phyloP scores from a whole-genome alignment of 1,140 invertebrate genomes.

The Drosophila insularis region DNA sequence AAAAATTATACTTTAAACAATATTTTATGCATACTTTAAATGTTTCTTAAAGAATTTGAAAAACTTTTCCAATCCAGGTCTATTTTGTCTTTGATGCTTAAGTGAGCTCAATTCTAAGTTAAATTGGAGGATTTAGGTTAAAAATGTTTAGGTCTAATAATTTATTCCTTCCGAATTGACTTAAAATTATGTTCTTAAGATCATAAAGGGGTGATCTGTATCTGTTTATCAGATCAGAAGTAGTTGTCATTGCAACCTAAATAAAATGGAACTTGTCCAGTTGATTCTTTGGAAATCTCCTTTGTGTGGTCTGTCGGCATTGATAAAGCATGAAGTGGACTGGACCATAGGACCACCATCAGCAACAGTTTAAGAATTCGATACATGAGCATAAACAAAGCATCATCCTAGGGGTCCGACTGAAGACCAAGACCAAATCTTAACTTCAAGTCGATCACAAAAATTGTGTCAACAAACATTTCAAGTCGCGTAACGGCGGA shows the following conservation, averaged over 20 bases:
- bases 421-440: constrained; percentile 11
- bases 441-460: neutral
- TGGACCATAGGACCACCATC: constrained; percentile 39
- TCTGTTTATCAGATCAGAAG: neutral
- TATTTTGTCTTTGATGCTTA: too few relatives aligned
- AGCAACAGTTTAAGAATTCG: constrained; percentile 57
- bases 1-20: too few relatives aligned
- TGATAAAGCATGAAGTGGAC: constrained; percentile 43
- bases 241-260: neutral
- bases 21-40: too few relatives aligned
- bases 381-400: constrained; percentile 53
- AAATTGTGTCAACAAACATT: constrained; percentile 66
- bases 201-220: neutral
- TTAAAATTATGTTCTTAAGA: neutral
- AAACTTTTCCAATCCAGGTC: too few relatives aligned
- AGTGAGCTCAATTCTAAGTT: too few relatives aligned
- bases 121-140: too few relatives aligned
- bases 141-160: too few relatives aligned
- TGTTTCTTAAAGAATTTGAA: too few relatives aligned
- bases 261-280: neutral
- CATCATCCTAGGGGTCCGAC: constrained; percentile 24
- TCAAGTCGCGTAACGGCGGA: constrained; percentile 40
- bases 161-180: too few relatives aligned
- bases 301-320: constrained; percentile 71
- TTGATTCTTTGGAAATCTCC: constrained; percentile 38